A percentile compares a stretch with the other conserved stretches of the same genome.
phyloP scores from a whole-genome alignment of 2,888 invertebrate species.

The Drosophila greeni region DNA sequence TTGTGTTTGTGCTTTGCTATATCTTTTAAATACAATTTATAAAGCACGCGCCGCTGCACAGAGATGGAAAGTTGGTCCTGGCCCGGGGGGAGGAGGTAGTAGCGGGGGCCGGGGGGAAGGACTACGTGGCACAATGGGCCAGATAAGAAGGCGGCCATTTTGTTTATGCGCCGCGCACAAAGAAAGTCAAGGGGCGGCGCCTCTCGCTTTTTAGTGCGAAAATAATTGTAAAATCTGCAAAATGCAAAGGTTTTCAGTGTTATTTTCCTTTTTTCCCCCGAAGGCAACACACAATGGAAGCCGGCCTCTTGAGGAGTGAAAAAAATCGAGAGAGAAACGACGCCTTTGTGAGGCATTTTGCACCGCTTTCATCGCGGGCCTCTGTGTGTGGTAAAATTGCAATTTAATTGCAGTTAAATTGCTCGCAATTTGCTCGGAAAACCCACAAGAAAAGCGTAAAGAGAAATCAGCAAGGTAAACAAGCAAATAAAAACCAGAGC shows the following conservation, averaged over 20 bases:
- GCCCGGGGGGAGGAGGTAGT: not conserved
- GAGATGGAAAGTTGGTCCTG: conserved; percentile 16
- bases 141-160: conserved; percentile 64
- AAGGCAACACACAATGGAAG: conserved; percentile 56
- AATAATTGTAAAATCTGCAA: conserved; percentile 65
- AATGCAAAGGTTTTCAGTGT: conserved; percentile 53
- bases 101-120: not conserved
- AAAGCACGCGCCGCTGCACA: conserved; percentile 56
- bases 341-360: conserved; percentile 52
- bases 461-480: conserved; percentile 52
- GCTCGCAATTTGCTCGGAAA: conserved; percentile 63
- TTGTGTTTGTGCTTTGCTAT: conserved; percentile 54
- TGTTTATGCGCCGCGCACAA: conserved; percentile 61
- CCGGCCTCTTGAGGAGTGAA: conserved; percentile 17
- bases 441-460: conserved; percentile 22
- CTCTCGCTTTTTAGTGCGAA: conserved; percentile 66
- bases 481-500: conserved; percentile 35
- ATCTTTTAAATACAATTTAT: conserved; percentile 71
- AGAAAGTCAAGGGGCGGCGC: conserved; percentile 60
- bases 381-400: conserved; percentile 66
- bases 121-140: conserved; percentile 31
- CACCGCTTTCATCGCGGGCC: conserved; percentile 12
- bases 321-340: conserved; percentile 34
- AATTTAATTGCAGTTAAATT: conserved; percentile 76
- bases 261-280: conserved; percentile 17